Base-by-base conservation (phyloP, 2,797 vertebrate genomes). In the Aulostomus chinensis region DNA sequence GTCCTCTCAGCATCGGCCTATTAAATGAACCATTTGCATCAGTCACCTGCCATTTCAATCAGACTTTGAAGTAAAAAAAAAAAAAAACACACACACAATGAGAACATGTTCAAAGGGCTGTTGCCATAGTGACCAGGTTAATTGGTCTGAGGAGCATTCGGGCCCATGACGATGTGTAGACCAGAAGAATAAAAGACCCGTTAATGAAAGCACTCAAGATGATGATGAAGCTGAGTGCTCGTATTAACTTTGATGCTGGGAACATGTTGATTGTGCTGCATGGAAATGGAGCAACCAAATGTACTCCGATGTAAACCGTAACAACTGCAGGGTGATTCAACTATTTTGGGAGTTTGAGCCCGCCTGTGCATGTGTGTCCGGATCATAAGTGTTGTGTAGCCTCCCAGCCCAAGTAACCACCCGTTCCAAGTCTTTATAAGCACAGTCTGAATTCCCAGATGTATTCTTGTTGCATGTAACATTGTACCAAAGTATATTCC, bases 201-300 rank as follows among this genome's bases (percentile, higher is more conserved):
- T 71, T 81, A 74, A 83, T 81, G 76, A 78, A 57, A 78, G 59
- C 80, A 74, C 82, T 88, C 54, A 16, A 69, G 57, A 70, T 78
- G 68, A 87, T 83, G 60, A 73, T 48, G 43, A 63, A 47, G 70
- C 47, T 20, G 43, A 68, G 58, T 40, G 5, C 50, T 24, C 52
- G 41, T 41, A 53, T 56, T 38, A 73, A 59, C 56, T 66, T 61
- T 68, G 74, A 79, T 73, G 54, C 61, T 21, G 37, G 50, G 43
- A 25, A 41, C 51, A 36, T 47, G 39, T 40, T 56, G 71, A 81
- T 74, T 78, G 48, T 58, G 41, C 50, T 51, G 57, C 49, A 9
- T 52, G 47, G 32, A 80, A 66, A 62, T n/a, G 22, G 28, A 71
- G 39, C 41, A 31, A 43, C 51, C 24, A 31, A 37, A 37, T 54